Evolutionary conservation across 2,797 vertebrate genomes (phyloP), one percentile per base, ranked within the genome.

Genomic region (Syngnathus rostellatus): DNA sequence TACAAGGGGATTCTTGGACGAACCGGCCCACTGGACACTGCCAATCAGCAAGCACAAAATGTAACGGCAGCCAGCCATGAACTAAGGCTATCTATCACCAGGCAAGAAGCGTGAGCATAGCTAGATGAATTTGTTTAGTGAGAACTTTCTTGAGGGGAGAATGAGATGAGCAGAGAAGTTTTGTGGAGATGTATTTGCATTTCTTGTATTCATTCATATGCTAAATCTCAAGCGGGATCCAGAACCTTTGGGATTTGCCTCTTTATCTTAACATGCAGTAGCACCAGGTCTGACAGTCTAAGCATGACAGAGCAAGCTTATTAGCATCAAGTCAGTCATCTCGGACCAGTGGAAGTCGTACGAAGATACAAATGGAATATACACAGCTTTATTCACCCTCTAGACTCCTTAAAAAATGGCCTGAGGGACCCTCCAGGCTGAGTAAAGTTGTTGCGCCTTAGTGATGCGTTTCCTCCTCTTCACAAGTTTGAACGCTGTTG

Each of bases 41-140:
- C 90, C 93, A 92, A 92, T 89, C 70, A 71, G 88, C 89, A 88
- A 92, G 88, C 91, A 93, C 91, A 93, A 93, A 93, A 94, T 89
- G 88, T 90, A 91, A 93, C 92, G 87, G 89, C 90, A 94, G 89
- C 79, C 85, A 94, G 91, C 91, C 92, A 91, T 92, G 89, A 94
- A 94, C 77, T 92, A 91, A 93, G 92, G 89, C 85, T 89, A 91
- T 88, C 90, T 93, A 91, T 88, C 90, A 92, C 90, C 91, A 92
- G 91, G 91, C 87, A 92, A 92, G 89, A 87, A 77, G 73, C 81
- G 78, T 79, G 74, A 68, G 87, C 88, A 87, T 90, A 88, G 89
- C 86, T 89, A 87, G 89, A 91, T 91, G 89, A 84, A 86, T 89
- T 91, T 88, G 86, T 81, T 84, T 77, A 80, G 74, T 61, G 68